Evolutionary conservation across 1,140 invertebrate genomes (phyloP), one percentile per base, ranked within the genome.

Genomic region (Bombus turneri): DNA sequence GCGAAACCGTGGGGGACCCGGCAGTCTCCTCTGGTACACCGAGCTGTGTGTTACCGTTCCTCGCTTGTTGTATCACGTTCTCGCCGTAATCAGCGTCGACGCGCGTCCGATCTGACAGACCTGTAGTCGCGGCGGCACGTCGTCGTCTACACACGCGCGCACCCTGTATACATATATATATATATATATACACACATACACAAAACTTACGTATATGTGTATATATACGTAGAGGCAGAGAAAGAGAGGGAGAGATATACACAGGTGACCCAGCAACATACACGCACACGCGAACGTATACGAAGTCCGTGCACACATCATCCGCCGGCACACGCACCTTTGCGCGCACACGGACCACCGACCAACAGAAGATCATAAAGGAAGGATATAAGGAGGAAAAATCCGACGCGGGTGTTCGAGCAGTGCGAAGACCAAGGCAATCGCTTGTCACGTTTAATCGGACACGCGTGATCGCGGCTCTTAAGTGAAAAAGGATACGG

Each of bases 11-110:
- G 83, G 82, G 90, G 85, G 86, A 90, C 81, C 84, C 86, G 84
- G 86, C 91, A 92, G 91, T 92, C 90, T 90, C 90, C 88, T 87
- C 90, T 92, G 91, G 90, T 90, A 92, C 90, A 90, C 88, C 88
- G 91, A 89, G 87, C 88, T 90, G 90, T 83, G 90, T 88, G 87
- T 87, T 91, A 86, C 86, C 79, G 72, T 90, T 83, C 87, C 81
- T 80, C 88, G 84, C 69, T 89, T 69, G 79, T 79, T 75, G 68
- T 81, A 88, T 75, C 73, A 88, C 88, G 88, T 89, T 86, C 86
- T 88, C 85, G 85, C 76, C 59, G 79, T 86, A 66, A 86, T 81
- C 78, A 81, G n/a, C 84, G 84, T 81, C 79, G 79, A 81, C 79
- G 84, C 84, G 78, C 79, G 57, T 74, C 79, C 71, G 62, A 59